These are phyloP conservation scores for Ispidina picta DNA, from an alignment of 2,797 vertebrate species.

Conservation along the genomic window DNA sequence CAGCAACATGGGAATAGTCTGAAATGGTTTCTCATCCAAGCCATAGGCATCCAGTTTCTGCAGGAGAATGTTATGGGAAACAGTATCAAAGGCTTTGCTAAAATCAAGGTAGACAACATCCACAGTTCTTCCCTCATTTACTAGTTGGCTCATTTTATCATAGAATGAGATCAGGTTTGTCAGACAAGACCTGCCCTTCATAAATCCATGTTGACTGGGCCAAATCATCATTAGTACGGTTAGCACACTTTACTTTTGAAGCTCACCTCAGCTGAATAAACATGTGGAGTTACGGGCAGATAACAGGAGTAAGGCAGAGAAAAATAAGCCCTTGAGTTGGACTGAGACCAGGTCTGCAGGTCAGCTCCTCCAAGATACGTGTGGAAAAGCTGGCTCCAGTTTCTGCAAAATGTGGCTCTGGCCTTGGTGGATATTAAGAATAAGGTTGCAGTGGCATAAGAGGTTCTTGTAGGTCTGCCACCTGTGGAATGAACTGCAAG, in stretches of 20 bases:
- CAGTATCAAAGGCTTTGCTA: no score
- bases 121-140: no score
- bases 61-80: no score
- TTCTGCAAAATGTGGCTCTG: neutral
- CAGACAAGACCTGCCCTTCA: no score
- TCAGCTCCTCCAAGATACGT: neutral
- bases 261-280: neutral
- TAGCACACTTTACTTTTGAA: neutral
- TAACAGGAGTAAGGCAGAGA: neutral
- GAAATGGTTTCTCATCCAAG: no score
- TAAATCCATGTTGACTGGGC: no score
- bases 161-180: no score
- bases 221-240: neutral
- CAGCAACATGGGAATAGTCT: no score
- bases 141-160: no score
- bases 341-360: neutral
- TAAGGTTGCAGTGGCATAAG: neutral
- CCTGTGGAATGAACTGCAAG: neutral
- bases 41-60: no score
- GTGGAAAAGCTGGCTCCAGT: neutral
- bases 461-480: neutral
- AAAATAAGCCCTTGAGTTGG: neutral
- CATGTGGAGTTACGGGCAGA: neutral
- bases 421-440: neutral
- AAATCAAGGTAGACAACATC: no score